Evolutionary conservation across 2,797 vertebrate genomes (phyloP).

Genomic region (Botia kubotai): DNA sequence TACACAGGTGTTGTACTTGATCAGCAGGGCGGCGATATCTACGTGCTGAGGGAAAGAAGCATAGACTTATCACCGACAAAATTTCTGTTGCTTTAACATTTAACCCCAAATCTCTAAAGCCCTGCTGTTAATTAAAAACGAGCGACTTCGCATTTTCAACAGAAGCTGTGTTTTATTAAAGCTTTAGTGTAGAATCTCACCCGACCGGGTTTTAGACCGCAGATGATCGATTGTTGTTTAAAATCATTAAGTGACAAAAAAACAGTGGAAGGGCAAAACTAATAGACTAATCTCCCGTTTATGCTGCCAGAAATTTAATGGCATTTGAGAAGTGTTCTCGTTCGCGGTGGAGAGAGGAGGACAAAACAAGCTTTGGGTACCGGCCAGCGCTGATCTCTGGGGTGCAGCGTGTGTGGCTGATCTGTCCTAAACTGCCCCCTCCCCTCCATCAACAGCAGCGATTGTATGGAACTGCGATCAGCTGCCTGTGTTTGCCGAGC

Average conservation of each 20-base stretch:
- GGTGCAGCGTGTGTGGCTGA: background rate
- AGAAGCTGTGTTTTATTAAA: slow-evolving; percentile 8
- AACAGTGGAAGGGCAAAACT: background rate
- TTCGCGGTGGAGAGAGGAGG: background rate
- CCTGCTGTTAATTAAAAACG: background rate
- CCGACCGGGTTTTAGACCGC: background rate
- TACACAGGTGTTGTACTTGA: slow-evolving; percentile 73
- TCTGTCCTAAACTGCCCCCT: slow-evolving; percentile 22
- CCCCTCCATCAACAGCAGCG: slow-evolving; percentile 1
- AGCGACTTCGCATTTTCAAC: background rate
- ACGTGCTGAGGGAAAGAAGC: slow-evolving; percentile 62
- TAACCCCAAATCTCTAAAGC: background rate
- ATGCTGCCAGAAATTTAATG: background rate
- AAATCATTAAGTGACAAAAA: background rate
- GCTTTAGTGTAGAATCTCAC: background rate
- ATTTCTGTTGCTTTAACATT: background rate
- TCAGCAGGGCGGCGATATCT: slow-evolving; percentile 72
- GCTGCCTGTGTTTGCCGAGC: slow-evolving; percentile 36
- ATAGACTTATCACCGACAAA: background rate
- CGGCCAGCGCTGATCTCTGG: background rate
- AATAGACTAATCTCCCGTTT: slow-evolving; percentile 1
- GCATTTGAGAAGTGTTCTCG: background rate
- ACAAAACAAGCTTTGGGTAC: slow-evolving; percentile 10
- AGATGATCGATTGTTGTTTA: background rate
- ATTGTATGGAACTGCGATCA: slow-evolving; percentile 33